Conservation (phyloP, 2,888 invertebrate genomes). For the Nycteola revayana region DNA sequence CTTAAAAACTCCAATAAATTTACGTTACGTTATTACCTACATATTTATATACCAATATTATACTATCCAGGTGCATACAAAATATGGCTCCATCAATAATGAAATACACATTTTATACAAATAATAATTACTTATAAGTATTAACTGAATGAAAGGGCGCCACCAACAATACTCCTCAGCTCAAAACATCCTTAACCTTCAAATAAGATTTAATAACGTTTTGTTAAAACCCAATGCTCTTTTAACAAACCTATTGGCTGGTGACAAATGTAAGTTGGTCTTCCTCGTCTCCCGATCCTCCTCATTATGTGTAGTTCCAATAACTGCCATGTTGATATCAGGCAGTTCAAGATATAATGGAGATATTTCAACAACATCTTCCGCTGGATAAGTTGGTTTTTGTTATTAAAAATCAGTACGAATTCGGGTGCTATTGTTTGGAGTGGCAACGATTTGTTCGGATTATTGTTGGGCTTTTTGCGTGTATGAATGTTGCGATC, state of each 20-base stretch:
- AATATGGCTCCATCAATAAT: constrained; percentile 3
- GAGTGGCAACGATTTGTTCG: constrained; percentile 17
- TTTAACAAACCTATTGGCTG: constrained; percentile 62
- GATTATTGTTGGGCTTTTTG: constrained; percentile 21
- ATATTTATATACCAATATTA: no score
- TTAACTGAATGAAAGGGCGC: constrained; percentile 45
- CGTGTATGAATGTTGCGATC: no score
- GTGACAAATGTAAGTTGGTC: constrained; percentile 33
- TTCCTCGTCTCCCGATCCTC: constrained; percentile 2
- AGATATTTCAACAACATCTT: constrained; percentile 39
- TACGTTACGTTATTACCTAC: no score
- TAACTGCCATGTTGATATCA: constrained; percentile 10
- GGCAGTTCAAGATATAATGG: constrained; percentile 46
- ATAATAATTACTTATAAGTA: constrained; percentile 12
- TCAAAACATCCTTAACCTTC: constrained; percentile 54
- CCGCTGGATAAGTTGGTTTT: constrained; percentile 59
- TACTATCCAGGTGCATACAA: constrained; percentile 22
- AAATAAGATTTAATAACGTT: constrained; percentile 77
- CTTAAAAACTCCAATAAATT: no score
- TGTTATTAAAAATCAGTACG: constrained; percentile 53
- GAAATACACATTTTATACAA: constrained; percentile 6
- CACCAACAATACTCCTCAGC: constrained; percentile 32
- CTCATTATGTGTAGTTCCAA: constrained; percentile 2
- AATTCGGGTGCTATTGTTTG: constrained; percentile 27
- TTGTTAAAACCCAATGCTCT: constrained; percentile 65